phyloP scores from a whole-genome alignment of 92 coral and sea anemone genomes.

The Heteractis magnifica region DNA sequence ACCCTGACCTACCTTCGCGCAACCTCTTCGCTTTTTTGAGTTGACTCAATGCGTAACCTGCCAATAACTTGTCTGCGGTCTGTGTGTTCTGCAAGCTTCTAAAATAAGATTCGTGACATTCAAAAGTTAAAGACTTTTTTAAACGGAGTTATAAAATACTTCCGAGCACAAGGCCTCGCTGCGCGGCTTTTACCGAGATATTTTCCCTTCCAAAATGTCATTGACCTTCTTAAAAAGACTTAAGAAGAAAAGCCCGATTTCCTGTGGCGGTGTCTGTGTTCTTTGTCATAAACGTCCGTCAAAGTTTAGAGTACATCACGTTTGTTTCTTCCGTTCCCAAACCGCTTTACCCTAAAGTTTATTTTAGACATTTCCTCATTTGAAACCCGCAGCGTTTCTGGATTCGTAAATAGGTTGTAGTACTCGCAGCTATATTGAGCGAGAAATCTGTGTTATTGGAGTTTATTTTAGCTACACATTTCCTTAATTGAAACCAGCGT shows the following conservation, averaged over 20 bases:
- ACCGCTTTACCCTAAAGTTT: not conserved
- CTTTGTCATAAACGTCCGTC: not conserved
- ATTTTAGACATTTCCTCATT: not conserved
- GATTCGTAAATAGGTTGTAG: not conserved
- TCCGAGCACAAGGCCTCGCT: not conserved
- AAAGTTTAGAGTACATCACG: not conserved
- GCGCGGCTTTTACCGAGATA: not conserved
- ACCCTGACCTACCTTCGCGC: too few relatives aligned
- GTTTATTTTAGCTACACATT: too few relatives aligned
- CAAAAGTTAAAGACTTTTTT: not conserved
- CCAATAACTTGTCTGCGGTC: not conserved
- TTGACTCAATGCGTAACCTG: not conserved
- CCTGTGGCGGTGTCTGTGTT: conserved; percentile 3
- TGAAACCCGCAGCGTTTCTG: not conserved
- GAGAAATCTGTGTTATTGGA: not conserved
- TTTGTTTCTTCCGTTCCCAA: not conserved
- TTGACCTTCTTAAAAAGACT: conserved; percentile 1
- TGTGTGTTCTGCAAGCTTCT: not conserved
- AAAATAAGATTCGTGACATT: not conserved
- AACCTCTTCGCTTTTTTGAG: not conserved
- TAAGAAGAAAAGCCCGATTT: not conserved
- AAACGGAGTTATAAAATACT: not conserved
- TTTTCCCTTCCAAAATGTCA: not conserved
- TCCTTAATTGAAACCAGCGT: not conserved
- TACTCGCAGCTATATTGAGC: not conserved